Base-by-base conservation (phyloP, 2,113 vertebrate genomes). In the Benitochromis conjunctus region DNA sequence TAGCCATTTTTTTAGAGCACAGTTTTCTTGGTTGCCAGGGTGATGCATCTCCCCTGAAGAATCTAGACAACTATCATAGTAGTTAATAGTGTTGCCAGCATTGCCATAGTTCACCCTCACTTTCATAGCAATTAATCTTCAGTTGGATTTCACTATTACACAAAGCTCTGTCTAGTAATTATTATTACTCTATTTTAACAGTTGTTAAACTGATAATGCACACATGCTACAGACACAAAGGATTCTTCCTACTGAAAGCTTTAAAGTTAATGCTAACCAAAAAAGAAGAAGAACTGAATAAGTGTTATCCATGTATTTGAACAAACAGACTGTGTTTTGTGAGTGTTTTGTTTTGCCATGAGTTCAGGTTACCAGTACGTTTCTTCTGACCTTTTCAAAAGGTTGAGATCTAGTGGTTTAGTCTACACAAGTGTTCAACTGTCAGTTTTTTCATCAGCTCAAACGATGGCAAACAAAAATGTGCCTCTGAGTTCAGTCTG, bases 161-260 rank as follows among this genome's bases (percentile, higher is more conserved):
- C 51, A 51, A 51, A 48, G 5, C 41, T 76, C 16, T 19, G 43
- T 31, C 26, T 51, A 13, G 43, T 71, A 46, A 71, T 46, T 6
- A 43, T 71, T 46, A 6, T 46, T 71, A 1, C 38, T 46, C 51
- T 51, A 19, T 51, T 76, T 76, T 3, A n/a, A 5, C 69, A 8
- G 41, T 31, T 71, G 3, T 71, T 16, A 46, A 46, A 43, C 12
- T 46, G 24, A 41, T 6, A 66, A 66, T 69, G 64, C 64, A 43
- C 12, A 43, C 1, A 24, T 24, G 64, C 64, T 43, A 21, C 36
- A 69, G 1, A 36, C n/a, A 69, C 7, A 69, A 24, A 24, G n/a
- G n/a, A 6, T 1, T 0, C 24, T 69, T 69, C 11, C 36, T 69
- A 69, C 0, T 69, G 62, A 41, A 41, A 0, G 19, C 60, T 64